phyloP scores from a whole-genome alignment of 2,797 vertebrate species.

The Amblyopsis hoosieri region DNA sequence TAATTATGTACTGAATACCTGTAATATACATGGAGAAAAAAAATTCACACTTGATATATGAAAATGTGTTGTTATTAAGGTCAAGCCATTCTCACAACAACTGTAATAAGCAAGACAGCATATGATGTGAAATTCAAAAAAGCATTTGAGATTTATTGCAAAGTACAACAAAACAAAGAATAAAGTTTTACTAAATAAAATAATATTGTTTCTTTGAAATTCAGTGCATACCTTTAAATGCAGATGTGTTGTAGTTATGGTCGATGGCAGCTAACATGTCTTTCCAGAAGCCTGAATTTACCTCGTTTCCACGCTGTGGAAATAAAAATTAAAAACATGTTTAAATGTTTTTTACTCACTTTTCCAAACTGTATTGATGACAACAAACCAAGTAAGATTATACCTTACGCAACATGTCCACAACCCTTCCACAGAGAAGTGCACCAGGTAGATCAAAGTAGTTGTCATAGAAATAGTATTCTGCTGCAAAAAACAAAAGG shows the following conservation, averaged over 20 bases:
- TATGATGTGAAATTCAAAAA: constrained; percentile 52
- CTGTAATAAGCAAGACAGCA: constrained; percentile 51
- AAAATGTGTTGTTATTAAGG: constrained; percentile 42
- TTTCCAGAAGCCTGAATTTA: constrained; percentile 93
- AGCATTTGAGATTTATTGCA: constrained; percentile 49
- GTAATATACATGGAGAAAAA: constrained; percentile 63
- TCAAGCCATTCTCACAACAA: constrained; percentile 57
- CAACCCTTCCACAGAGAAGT: constrained; percentile 89
- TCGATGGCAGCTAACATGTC: constrained; percentile 92
- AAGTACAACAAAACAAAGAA: constrained; percentile 69
- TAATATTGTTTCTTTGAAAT: neutral
- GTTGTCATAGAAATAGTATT: constrained; percentile 96
- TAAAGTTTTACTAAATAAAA: constrained; percentile 61
- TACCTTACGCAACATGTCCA: constrained; percentile 91
- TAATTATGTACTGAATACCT: constrained; percentile 42
- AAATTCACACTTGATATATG: constrained; percentile 52
- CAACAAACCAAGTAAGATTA: constrained; percentile 26
- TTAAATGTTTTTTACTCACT: constrained; percentile 6
- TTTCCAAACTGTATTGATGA: neutral
- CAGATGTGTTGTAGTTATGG: constrained; percentile 95
- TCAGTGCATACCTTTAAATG: constrained; percentile 90
- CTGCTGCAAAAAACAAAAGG: constrained; percentile 78
- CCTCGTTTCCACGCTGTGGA: constrained; percentile 82
- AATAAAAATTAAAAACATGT: constrained; percentile 31
- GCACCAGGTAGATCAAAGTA: constrained; percentile 96